Evolutionary conservation across 1,140 invertebrate species (phyloP).

Genomic region (Sarcophaga bullata): DNA sequence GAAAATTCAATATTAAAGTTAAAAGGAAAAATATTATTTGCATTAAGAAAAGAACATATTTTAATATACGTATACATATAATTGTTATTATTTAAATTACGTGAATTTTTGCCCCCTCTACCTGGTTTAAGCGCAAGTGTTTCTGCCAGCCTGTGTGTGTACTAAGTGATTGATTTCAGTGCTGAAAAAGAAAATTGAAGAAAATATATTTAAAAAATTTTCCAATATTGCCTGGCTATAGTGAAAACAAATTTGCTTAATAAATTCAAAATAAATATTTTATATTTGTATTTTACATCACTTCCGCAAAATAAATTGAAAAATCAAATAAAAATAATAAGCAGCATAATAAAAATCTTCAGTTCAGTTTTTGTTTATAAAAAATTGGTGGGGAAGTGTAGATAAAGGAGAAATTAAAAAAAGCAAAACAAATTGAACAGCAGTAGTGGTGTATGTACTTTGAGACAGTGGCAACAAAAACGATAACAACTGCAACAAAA

Average conservation of each 20-base stretch:
- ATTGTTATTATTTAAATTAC: neutral
- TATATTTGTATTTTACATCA: neutral
- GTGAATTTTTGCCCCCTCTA: neutral
- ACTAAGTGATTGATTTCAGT: neutral
- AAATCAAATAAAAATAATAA: neutral
- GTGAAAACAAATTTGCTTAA: neutral
- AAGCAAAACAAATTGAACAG: constrained; percentile 5
- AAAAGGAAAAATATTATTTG: neutral
- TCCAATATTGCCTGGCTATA: neutral
- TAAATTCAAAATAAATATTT: neutral
- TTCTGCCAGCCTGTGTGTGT: neutral
- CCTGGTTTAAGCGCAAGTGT: constrained; percentile 18
- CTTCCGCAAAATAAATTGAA: neutral
- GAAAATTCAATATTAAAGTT: neutral
- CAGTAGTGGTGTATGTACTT: neutral
- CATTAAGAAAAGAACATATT: neutral
- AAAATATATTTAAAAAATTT: neutral
- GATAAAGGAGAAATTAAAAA: constrained; percentile 13
- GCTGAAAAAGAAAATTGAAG: constrained; percentile 21
- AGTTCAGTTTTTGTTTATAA: constrained; percentile 4
- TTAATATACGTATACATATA: neutral
- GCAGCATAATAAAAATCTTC: neutral
- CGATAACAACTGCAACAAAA: neutral
- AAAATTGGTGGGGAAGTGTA: neutral
- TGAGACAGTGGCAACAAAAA: neutral